A percentile compares a stretch with the other conserved stretches of the same genome.
Evolutionary conservation across 2,797 vertebrate species (phyloP).

Genomic region (Onychomys arenicola): DNA sequence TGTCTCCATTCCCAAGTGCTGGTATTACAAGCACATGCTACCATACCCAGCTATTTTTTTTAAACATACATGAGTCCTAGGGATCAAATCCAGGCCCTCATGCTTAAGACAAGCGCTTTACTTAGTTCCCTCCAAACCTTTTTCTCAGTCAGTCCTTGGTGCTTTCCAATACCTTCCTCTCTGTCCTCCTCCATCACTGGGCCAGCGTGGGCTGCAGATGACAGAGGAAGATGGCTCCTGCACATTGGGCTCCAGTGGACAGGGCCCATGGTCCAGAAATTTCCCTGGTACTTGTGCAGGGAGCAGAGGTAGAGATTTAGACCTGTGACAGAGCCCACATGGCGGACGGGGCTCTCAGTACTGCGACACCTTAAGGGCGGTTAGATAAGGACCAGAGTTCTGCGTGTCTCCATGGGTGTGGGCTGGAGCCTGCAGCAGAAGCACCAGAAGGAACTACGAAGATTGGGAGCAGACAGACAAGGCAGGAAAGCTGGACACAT

Average conservation of each 20-base stretch:
- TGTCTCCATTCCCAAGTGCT: not conserved
- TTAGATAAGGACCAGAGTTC: not conserved
- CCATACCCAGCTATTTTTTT: not conserved
- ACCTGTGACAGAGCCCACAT: not conserved
- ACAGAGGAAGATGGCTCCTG: not conserved
- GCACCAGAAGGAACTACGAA: not conserved
- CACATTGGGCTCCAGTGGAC: accelerated
- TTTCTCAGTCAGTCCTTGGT: not conserved
- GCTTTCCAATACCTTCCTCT: not conserved
- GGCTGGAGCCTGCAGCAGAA: not conserved
- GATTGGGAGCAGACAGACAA: not conserved
- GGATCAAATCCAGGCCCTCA: not conserved
- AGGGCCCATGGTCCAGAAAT: accelerated
- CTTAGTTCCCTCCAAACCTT: not conserved
- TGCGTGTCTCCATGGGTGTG: accelerated
- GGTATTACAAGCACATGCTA: not conserved
- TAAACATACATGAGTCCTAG: not conserved
- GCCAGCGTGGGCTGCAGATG: accelerated
- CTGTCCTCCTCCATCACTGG: not conserved
- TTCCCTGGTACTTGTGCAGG: accelerated
- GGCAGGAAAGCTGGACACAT: not conserved
- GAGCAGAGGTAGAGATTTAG: not conserved
- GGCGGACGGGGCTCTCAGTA: accelerated
- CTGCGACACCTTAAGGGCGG: not conserved
- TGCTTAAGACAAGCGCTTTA: not conserved